phyloP scores from a whole-genome alignment of 1,140 invertebrate genomes.

The Hylaeus anthracinus region DNA sequence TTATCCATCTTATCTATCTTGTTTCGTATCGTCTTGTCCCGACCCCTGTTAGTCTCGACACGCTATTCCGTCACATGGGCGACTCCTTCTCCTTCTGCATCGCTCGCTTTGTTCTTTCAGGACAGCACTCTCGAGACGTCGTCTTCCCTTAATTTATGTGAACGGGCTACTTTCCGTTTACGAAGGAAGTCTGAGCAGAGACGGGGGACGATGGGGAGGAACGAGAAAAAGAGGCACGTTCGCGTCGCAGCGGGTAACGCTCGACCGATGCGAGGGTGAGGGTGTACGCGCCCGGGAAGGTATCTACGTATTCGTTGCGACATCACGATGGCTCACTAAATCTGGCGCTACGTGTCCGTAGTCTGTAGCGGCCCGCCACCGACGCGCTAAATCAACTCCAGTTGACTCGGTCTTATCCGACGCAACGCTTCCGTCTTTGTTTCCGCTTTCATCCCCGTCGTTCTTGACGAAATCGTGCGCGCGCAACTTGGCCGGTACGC shows the following conservation, averaged over 20 bases:
- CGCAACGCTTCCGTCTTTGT: slow-evolving; percentile 73
- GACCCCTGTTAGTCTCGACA: slow-evolving; percentile 60
- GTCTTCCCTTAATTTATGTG: slow-evolving; percentile 74
- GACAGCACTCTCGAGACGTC: too few species aligned
- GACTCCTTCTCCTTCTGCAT: too few species aligned
- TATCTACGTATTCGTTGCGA: slow-evolving; percentile 79
- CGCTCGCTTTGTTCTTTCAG: too few species aligned
- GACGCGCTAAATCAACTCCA: slow-evolving; percentile 77
- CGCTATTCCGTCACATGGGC: slow-evolving; percentile 49
- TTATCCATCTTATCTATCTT: too few species aligned
- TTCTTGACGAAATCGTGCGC: neutral
- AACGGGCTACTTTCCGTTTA: too few species aligned
- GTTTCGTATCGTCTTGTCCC: too few species aligned
- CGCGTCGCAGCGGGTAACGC: slow-evolving; percentile 50
- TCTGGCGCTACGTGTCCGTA: slow-evolving; percentile 79
- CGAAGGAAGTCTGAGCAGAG: too few species aligned
- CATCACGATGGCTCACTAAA: slow-evolving; percentile 80
- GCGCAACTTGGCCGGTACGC: neutral
- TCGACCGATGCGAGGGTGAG: slow-evolving; percentile 57
- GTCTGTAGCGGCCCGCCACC: slow-evolving; percentile 61
- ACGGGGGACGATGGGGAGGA: neutral
- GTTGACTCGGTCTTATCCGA: slow-evolving; percentile 77
- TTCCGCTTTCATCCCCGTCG: slow-evolving; percentile 20
- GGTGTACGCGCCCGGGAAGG: slow-evolving; percentile 75
- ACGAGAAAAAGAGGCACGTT: slow-evolving; percentile 47